These are phyloP conservation scores for Platycercus adscitus DNA, from an alignment of 2,113 vertebrate genomes.

Conservation along the genomic window DNA sequence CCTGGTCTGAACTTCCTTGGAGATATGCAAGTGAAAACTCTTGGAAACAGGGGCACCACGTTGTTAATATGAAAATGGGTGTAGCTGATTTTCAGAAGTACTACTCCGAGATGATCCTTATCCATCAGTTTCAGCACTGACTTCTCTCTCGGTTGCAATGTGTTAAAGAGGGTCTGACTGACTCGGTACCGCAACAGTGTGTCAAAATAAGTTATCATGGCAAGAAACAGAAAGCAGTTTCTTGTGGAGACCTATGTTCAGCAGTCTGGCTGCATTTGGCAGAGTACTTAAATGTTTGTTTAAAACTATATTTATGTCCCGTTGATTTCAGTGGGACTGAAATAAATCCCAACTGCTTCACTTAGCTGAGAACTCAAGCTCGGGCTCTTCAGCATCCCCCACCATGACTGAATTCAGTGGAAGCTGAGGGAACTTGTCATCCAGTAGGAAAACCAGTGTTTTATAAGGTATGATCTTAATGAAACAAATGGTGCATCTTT, in stretches of 20 bases:
- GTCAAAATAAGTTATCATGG: constrained; percentile 8
- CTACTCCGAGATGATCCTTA: background rate
- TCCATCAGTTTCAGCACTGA: background rate
- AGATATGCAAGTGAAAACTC: background rate
- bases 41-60: background rate
- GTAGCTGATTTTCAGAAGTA: background rate
- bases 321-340: background rate
- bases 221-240: constrained; percentile 23
- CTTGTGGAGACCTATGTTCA: background rate
- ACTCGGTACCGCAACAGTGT: background rate
- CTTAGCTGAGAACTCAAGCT: background rate
- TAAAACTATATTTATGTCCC: constrained; percentile 1
- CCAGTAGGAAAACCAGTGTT: background rate
- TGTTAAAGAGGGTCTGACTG: background rate
- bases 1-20: background rate
- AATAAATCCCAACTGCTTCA: background rate
- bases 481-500: background rate
- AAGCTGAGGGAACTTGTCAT: background rate
- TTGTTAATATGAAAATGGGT: background rate
- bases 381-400: background rate
- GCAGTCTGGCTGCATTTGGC: background rate
- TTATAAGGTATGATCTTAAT: background rate
- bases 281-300: background rate
- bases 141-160: background rate
- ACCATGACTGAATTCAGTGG: background rate